Base-by-base conservation (phyloP, 2,797 vertebrate species). In the Hydrolagus colliei region DNA sequence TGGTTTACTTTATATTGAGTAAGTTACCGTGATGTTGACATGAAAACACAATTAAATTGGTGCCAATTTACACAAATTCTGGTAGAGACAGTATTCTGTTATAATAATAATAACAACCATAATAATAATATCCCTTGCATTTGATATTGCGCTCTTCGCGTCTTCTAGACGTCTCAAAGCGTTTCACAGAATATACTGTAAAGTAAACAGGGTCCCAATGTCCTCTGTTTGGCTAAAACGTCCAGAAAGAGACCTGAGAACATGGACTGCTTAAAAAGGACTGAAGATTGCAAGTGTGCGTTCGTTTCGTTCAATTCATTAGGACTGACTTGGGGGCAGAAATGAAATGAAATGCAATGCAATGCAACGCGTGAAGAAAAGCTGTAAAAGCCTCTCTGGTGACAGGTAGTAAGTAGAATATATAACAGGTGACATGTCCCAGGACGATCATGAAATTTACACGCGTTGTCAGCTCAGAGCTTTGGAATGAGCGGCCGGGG, bases 341-440 rank as follows among this genome's bases (percentile, higher is more conserved):
- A 27, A 27, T 27, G 27, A 27, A 27, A 27, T 27, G 27, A 27
- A 27, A 27, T 27, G 27, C 27, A 87, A 86, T 88, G 89, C 72
- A 86, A 68, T 41, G 41, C 13, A 85, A 71, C 62, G 72, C 80
- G 85, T 78, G 87, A 87, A 86, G 87, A 84, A 86, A 89, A 86
- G 61, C 88, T 86, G 87, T 86, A 86, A 52, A 52, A 52, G 6
- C 87, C 86, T 86, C 88, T 86, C 86, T 63, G 86, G 86, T 88
- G 86, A 87, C 87, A 87, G 86, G 87, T 86, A 88, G 86, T 86
- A 86, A 87, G 82, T 86, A 72, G 84, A 68, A 86, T 89, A 89
- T 89, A 90, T 88, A 91, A 91, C 92, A 93, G 92, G 91, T 92
- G 92, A 92, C 91, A 92, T 86, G 88, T 90, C 90, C 87, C 88